Base-by-base conservation (phyloP, 2,113 vertebrate genomes). In the Vulpes ferrilata region DNA sequence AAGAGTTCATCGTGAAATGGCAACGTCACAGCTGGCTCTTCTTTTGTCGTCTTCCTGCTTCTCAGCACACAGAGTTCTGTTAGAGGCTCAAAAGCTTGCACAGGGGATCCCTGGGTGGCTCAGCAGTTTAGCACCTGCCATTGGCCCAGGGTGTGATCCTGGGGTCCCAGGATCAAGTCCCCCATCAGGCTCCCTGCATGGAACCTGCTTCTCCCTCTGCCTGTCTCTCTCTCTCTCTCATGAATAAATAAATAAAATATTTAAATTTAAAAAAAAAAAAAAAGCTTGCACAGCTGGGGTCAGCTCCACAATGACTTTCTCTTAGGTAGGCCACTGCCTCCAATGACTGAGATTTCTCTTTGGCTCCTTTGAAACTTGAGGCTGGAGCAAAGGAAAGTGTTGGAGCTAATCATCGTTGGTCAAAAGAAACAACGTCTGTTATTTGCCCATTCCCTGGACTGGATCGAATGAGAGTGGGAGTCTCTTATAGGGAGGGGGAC, bases 281-380 rank as follows among this genome's bases (percentile, higher is more conserved):
- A 88, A 90, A 57, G 67, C 87, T 22, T 11, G 17, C 35, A 12
- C 23, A 64, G 83, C 67, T 57, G 84, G 69, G 59, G 67, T 53
- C 83, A 57, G 6, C 16, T 48, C 53, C 76, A 9, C n/a, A 2
- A 1, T n/a, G 76, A 81, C 71, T 78, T 65, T 88, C 79, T 93
- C 69, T 65, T 30, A 55, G 23, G 53, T 57, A 5, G 7, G 62
- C 13, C 3, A 30, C 79, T 65, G n/a, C 67, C 79, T 90, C 94
- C 51, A 25, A 51, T 64, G 64, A 89, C n/a, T 57, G 59, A 48
- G 59, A 53, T 62, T 97, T 89, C 79, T 94, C 86, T 78, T 92
- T 32, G 3, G 48, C 30, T 62, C 80, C 88, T 97, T 95, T 95
- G 92, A 87, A 93, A 82, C 85, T 89, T 64, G 81, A 91, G 71